Conservation (phyloP, 2,113 vertebrate species). For the Lanius ludovicianus region DNA sequence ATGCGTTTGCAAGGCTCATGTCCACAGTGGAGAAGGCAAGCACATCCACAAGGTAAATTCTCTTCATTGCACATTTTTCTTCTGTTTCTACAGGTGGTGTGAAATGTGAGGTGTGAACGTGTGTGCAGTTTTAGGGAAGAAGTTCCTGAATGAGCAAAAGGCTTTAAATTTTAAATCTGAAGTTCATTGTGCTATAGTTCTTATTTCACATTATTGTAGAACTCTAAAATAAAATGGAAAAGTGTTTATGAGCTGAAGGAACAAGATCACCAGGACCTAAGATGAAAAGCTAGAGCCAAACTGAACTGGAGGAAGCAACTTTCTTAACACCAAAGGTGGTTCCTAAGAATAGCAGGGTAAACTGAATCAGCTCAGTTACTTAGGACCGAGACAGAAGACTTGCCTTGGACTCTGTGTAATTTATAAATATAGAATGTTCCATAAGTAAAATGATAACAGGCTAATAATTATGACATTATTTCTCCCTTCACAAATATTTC, state of each 20-base stretch:
- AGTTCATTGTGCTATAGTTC: neutral
- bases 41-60: slow-evolving; percentile 88
- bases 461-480: neutral
- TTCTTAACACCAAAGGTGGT: neutral
- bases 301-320: neutral
- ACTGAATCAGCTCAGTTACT: neutral
- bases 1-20: slow-evolving; percentile 95
- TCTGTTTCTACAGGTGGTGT: neutral
- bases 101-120: neutral
- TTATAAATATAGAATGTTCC: neutral
- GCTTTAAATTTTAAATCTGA: neutral
- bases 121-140: neutral
- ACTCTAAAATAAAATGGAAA: neutral
- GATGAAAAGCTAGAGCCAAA: neutral
- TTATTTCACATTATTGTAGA: neutral
- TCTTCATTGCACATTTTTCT: neutral
- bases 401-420: neutral
- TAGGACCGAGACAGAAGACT: neutral
- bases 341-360: neutral
- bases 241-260: neutral
- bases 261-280: neutral
- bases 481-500: neutral
- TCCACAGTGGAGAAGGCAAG: slow-evolving; percentile 96
- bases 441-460: neutral
- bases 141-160: neutral